phyloP scores from a whole-genome alignment of 23 tunicate species.

The Botrylloides violaceus region DNA sequence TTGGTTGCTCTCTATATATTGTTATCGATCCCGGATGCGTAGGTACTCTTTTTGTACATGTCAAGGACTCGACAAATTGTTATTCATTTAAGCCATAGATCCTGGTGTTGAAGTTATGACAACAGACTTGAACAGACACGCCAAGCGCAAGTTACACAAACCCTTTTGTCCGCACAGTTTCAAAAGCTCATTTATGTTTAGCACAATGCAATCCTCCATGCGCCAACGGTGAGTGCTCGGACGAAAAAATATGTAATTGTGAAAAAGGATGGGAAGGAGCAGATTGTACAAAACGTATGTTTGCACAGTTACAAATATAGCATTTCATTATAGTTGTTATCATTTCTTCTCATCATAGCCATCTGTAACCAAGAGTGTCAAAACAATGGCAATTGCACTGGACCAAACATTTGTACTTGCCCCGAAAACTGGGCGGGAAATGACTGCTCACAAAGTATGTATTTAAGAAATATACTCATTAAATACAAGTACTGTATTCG shows the following conservation, averaged over 20 bases:
- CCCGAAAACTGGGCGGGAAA: constrained; percentile 36
- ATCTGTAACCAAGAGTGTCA: constrained; percentile 24
- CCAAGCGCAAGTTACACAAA: too few species aligned
- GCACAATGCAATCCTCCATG: constrained; percentile 46
- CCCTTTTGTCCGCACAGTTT: too few species aligned
- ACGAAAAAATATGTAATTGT: constrained; percentile 58
- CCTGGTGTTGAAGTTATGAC: too few species aligned
- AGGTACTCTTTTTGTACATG: too few species aligned
- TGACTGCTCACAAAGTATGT: constrained; percentile 2
- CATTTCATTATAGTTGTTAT: not conserved
- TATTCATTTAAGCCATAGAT: too few species aligned
- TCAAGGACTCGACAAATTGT: too few species aligned
- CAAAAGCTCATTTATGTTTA: constrained; percentile 27
- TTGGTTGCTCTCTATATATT: not conserved
- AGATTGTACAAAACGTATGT: not conserved
- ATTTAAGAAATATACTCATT: too few species aligned
- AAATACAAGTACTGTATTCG: too few species aligned
- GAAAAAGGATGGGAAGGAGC: constrained; percentile 44
- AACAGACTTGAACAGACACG: not conserved
- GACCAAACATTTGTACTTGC: constrained; percentile 39
- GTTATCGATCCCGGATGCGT: constrained; percentile 1
- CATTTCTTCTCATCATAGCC: constrained; percentile 13
- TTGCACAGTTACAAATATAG: not conserved
- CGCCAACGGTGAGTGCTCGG: constrained; percentile 49
- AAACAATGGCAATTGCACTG: constrained; percentile 40